Evolutionary conservation across 1,140 invertebrate species (phyloP), one percentile per base, ranked within the genome.

Genomic region (Aricia agestis): DNA sequence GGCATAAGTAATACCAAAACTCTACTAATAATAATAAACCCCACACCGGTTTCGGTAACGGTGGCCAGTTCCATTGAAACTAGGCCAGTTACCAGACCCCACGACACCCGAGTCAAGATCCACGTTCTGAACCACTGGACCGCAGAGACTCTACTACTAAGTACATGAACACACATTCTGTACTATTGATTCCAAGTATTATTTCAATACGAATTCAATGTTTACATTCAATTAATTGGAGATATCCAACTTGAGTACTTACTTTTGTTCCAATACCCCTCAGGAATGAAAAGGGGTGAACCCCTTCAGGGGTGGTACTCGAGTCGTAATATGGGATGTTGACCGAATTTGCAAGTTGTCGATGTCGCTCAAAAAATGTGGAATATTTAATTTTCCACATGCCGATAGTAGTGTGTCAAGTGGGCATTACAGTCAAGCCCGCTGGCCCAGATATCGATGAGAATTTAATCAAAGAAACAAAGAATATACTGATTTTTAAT

Each of bases 311-410:
- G 42, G 42, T 45, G 11, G 57, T 57, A 59, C 61, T 69, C 58
- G 31, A 69, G 31, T 42, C 68, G 68, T 70, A 63, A 65, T 65
- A 45, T 70, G 17, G 59, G 58, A 70, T 70, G 32, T 70, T 70
- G 36, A 65, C 58, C 32, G 59, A 32, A 36, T 42, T 61, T 32
- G 11, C 45, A 52, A 52, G 45, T 13, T 52, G 45, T 15, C 45
- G 45, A 52, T 9, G 45, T 52, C 45, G 4, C 45, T 52, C 45
- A 52, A 52, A 52, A 52, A n/a, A n/a, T n/a, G n/a, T n/a, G n/a
- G n/a, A n/a, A n/a, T n/a, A n/a, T n/a, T n/a, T n/a, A n/a, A 52
- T 52, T 15, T 52, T 52, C 45, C 45, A 52, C 9, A 15, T 52
- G 6, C 11, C 11, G 45, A 52, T 52, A 52, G 45, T 52, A 68